Conservation (phyloP, 2,797 vertebrate species). For the Dryobates pubescens region DNA sequence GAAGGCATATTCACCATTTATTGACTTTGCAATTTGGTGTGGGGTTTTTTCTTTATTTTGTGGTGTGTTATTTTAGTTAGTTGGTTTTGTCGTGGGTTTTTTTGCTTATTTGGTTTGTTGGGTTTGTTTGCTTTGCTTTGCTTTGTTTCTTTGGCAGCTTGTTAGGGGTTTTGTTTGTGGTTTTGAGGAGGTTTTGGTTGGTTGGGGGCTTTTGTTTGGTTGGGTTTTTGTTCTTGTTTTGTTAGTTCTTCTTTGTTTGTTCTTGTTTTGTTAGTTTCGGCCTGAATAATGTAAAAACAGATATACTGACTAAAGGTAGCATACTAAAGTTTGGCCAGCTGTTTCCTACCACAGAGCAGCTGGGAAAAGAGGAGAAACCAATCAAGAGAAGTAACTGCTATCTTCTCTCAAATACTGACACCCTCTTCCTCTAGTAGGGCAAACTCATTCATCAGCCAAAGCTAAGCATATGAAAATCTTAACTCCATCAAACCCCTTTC, state of each 20-base stretch:
- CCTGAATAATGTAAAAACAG: background rate
- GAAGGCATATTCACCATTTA: background rate
- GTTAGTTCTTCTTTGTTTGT: background rate
- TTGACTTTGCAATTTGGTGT: background rate
- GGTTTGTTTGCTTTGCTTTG: too few relatives aligned
- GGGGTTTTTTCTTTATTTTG: too few relatives aligned
- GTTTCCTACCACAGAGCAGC: background rate
- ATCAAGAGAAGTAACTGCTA: background rate
- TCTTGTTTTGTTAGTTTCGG: background rate
- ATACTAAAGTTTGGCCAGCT: background rate
- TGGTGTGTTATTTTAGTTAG: too few relatives aligned
- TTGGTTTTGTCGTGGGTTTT: too few relatives aligned
- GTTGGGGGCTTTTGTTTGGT: too few relatives aligned
- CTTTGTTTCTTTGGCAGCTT: too few relatives aligned
- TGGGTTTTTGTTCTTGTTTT: background rate
- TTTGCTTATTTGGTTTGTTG: too few relatives aligned
- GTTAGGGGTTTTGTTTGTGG: too few relatives aligned
- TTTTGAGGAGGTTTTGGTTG: too few relatives aligned
- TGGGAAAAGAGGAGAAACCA: background rate
- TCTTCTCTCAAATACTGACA: background rate
- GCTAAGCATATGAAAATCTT: background rate
- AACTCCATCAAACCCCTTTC: background rate
- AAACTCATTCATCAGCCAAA: background rate
- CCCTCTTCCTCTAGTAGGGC: background rate
- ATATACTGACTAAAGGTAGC: background rate